Conservation (phyloP, 2,113 vertebrate genomes). For the Grammomys dolichurus region DNA sequence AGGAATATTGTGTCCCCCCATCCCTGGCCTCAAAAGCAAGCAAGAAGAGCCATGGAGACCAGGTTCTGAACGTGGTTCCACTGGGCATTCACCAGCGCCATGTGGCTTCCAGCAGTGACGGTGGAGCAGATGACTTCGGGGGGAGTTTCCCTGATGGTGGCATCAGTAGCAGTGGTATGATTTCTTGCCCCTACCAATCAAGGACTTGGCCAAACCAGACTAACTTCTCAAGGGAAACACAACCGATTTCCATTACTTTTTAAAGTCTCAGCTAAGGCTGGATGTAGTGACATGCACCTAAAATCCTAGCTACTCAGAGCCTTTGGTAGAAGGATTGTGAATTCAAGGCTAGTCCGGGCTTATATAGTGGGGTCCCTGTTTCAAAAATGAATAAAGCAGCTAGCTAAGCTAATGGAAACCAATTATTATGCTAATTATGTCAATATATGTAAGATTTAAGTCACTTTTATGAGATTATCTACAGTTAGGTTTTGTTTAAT, state of each 20-base stretch:
- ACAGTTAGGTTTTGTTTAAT: neutral
- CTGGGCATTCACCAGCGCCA: constrained; percentile 90
- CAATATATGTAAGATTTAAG: neutral
- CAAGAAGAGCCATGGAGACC: constrained; percentile 15
- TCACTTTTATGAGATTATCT: neutral
- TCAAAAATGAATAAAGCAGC: neutral
- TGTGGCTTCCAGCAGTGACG: neutral
- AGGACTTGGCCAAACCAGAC: neutral
- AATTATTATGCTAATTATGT: neutral
- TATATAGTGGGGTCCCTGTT: neutral
- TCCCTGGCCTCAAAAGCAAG: too few relatives aligned
- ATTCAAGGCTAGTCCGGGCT: neutral
- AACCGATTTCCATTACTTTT: neutral
- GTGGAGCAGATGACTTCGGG: too few relatives aligned
- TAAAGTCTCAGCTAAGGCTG: neutral
- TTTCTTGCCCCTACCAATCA: too few relatives aligned
- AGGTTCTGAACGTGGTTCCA: constrained; percentile 89
- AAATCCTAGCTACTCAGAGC: neutral
- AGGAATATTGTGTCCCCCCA: too few relatives aligned
- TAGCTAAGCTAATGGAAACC: neutral
- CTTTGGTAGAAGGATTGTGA: neutral
- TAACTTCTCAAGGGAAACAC: neutral
- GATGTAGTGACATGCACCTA: neutral
- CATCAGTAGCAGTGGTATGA: constrained; percentile 69
- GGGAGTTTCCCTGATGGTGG: too few relatives aligned